A percentile compares a stretch with the other conserved stretches of the same genome.
phyloP scores from a whole-genome alignment of 2,113 vertebrate species.

The Lepidothrix coronata region DNA sequence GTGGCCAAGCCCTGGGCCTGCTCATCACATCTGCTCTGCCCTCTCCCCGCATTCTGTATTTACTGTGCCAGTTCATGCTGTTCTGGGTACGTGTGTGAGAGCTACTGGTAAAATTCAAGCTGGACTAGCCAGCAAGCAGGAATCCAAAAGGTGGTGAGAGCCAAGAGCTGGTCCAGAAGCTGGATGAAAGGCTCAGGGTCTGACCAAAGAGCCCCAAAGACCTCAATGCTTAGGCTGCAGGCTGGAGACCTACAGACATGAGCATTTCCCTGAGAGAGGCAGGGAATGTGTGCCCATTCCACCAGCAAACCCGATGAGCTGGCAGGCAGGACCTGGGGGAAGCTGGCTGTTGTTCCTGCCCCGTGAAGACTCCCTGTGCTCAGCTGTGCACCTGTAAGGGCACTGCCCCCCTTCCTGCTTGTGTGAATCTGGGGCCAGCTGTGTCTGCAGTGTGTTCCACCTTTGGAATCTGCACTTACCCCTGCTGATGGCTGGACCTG shows the following conservation, averaged over 20 bases:
- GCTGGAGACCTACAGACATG: background rate
- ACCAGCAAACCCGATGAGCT: background rate
- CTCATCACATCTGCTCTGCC: background rate
- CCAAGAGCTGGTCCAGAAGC: background rate
- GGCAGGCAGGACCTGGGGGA: background rate
- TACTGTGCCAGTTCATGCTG: background rate
- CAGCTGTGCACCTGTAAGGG: background rate
- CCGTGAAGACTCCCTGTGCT: background rate
- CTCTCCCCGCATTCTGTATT: background rate
- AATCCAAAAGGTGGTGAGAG: background rate
- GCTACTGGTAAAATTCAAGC: background rate
- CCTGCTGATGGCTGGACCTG: background rate
- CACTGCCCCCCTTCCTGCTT: background rate
- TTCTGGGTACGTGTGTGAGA: rapidly evolving
- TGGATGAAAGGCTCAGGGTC: background rate
- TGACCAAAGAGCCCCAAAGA: background rate
- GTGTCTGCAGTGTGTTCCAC: background rate
- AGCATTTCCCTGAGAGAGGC: background rate
- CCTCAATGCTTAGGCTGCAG: background rate
- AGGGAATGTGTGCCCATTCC: rapidly evolving
- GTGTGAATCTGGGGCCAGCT: background rate
- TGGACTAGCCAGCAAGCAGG: background rate
- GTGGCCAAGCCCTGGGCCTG: background rate
- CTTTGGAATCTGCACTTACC: background rate
- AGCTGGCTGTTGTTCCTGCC: background rate